Conservation (phyloP, 2,888 invertebrate genomes). For the Plutella xylostella region DNA sequence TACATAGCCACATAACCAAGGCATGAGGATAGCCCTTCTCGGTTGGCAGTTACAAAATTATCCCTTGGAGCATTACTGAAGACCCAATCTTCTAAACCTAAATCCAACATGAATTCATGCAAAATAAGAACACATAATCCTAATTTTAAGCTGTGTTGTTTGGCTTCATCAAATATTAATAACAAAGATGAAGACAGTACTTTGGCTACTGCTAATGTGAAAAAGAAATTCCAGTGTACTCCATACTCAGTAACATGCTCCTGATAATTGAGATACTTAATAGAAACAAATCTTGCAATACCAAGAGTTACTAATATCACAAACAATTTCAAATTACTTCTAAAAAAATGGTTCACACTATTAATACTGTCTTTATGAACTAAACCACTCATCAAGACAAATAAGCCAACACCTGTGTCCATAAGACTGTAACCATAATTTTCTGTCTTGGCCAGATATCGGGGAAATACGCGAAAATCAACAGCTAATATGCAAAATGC, state of each 20-base stretch:
- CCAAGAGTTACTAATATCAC: conserved; percentile 69
- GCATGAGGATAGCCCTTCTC: conserved; percentile 90
- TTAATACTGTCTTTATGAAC: conserved; percentile 74
- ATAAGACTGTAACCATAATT: conserved; percentile 88
- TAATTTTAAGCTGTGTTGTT: conserved; percentile 37
- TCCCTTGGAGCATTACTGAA: conserved; percentile 69
- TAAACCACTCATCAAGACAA: conserved; percentile 83
- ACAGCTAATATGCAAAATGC: conserved; percentile 91
- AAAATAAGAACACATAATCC: conserved; percentile 66
- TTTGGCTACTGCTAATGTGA: conserved; percentile 89
- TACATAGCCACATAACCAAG: conserved; percentile 89
- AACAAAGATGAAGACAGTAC: conserved; percentile 75
- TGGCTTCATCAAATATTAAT: conserved; percentile 24
- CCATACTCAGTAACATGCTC: conserved; percentile 95
- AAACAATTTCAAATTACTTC: conserved; percentile 31
- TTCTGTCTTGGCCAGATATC: conserved; percentile 89
- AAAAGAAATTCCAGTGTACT: conserved; percentile 98
- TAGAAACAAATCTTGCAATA: conserved; percentile 67
- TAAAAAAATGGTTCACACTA: too few relatives aligned
- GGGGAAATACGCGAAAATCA: conserved; percentile 90
- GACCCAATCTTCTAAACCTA: conserved; percentile 78
- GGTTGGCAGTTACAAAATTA: conserved; percentile 82
- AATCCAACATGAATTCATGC: conserved; percentile 75
- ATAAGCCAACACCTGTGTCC: conserved; percentile 96
- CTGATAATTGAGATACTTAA: conserved; percentile 81